Evolutionary conservation across 2,113 vertebrate genomes (phyloP).

Genomic region (Eublepharis macularius): DNA sequence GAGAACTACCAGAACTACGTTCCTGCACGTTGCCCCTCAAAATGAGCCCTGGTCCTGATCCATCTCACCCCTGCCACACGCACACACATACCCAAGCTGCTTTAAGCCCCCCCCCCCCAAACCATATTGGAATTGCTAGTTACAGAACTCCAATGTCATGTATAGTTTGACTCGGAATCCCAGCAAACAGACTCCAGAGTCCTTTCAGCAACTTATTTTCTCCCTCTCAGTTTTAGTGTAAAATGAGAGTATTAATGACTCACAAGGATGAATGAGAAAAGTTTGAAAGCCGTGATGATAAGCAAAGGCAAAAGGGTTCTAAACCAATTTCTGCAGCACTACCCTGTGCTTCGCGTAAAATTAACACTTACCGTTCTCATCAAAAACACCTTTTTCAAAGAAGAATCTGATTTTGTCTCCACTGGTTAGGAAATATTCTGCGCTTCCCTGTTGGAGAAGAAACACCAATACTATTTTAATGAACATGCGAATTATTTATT

Average conservation of each 20-base stretch:
- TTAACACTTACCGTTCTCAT: slow-evolving; percentile 81
- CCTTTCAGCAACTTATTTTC: no score
- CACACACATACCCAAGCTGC: no score
- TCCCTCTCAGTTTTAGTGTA: neutral
- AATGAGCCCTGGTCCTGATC: no score
- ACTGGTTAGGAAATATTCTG: slow-evolving; percentile 93
- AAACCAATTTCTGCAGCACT: neutral
- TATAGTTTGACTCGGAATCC: no score
- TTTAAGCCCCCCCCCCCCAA: no score
- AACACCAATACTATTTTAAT: slow-evolving; percentile 6
- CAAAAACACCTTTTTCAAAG: slow-evolving; percentile 95
- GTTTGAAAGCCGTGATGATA: neutral
- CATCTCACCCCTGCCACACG: no score
- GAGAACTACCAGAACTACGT: no score
- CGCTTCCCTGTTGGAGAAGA: slow-evolving; percentile 79
- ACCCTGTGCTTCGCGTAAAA: fast-evolving
- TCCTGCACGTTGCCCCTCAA: no score
- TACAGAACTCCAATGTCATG: no score
- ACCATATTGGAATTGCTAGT: no score
- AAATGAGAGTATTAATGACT: neutral
- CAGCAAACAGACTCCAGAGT: no score
- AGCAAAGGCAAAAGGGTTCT: neutral
- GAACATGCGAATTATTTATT: neutral
- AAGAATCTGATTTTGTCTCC: slow-evolving; percentile 96
- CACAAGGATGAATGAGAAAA: no score